These are phyloP conservation scores for Nothocercus julius DNA, from an alignment of 2,113 vertebrate species.

Conservation along the genomic window DNA sequence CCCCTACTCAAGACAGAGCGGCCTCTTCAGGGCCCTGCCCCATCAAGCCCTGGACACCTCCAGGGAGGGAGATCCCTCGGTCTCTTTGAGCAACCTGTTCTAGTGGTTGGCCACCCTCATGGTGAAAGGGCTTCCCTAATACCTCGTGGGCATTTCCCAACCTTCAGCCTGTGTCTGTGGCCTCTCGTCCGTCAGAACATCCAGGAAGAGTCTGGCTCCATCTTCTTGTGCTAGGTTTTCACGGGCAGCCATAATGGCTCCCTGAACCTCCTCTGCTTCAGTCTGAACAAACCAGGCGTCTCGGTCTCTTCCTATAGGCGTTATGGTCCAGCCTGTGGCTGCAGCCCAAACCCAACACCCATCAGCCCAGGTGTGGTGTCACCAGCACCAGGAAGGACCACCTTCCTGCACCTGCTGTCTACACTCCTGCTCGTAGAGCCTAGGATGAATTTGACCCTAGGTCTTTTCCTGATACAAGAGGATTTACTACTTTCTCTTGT, in stretches of 20 bases:
- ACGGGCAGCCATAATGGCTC: too few relatives aligned
- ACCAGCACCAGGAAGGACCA: too few relatives aligned
- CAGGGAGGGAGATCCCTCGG: background rate
- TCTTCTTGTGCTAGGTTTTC: fast-evolving
- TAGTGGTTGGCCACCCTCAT: background rate
- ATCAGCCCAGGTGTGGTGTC: too few relatives aligned
- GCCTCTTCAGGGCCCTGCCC: background rate
- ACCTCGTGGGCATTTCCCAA: background rate
- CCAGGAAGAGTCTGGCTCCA: background rate
- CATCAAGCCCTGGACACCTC: background rate
- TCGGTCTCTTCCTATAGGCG: too few relatives aligned
- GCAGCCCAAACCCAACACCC: too few relatives aligned
- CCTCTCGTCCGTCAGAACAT: background rate
- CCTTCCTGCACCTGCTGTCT: too few relatives aligned
- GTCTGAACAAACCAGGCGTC: too few relatives aligned
- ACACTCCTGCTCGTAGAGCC: too few relatives aligned
- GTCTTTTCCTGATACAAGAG: background rate
- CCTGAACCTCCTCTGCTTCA: too few relatives aligned
- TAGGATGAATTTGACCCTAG: background rate
- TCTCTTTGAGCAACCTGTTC: fast-evolving
- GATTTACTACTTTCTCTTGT: too few relatives aligned
- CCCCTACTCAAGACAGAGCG: background rate
- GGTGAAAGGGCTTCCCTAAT: background rate
- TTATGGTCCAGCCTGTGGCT: too few relatives aligned
- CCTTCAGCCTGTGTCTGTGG: fast-evolving